Evolutionary conservation across 2,888 invertebrate species (phyloP).

Genomic region (Drosophila birchii): DNA sequence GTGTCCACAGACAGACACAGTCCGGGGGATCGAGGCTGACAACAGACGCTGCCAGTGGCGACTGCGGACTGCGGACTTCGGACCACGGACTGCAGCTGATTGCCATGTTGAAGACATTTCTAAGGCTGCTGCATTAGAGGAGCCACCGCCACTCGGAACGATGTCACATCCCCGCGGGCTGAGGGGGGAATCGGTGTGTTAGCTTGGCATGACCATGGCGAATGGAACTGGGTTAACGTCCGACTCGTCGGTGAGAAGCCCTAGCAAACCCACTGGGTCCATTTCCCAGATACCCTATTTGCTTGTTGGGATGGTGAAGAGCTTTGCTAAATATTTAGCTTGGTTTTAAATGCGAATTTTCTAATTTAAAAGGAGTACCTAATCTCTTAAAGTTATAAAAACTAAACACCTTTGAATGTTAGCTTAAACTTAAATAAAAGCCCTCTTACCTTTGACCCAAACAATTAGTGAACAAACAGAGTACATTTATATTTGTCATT

Average conservation of each 20-base stretch:
- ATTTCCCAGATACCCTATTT: constrained; percentile 25
- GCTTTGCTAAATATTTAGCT: background rate
- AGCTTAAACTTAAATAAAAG: background rate
- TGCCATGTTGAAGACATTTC: constrained; percentile 56
- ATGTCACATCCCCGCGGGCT: constrained; percentile 31
- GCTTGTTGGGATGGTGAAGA: background rate
- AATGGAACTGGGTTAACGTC: constrained; percentile 69
- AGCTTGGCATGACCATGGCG: constrained; percentile 32
- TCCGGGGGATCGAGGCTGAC: constrained; percentile 36
- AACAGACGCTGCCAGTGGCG: constrained; percentile 32
- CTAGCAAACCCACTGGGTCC: constrained; percentile 46
- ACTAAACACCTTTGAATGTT: background rate
- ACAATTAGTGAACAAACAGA: constrained; percentile 5
- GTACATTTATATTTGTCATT: background rate
- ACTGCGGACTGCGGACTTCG: constrained; percentile 8
- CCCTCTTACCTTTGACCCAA: background rate
- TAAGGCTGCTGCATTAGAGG: constrained; percentile 69
- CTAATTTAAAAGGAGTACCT: background rate
- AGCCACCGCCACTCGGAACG: constrained; percentile 35
- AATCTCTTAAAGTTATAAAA: background rate
- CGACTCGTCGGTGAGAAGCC: constrained; percentile 58
- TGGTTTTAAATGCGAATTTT: background rate
- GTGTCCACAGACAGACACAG: constrained; percentile 44
- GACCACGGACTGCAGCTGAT: constrained; percentile 43
- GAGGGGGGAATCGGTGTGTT: background rate